Conservation (phyloP, 2,888 invertebrate species). For the Rhopalosiphum nymphaeae region DNA sequence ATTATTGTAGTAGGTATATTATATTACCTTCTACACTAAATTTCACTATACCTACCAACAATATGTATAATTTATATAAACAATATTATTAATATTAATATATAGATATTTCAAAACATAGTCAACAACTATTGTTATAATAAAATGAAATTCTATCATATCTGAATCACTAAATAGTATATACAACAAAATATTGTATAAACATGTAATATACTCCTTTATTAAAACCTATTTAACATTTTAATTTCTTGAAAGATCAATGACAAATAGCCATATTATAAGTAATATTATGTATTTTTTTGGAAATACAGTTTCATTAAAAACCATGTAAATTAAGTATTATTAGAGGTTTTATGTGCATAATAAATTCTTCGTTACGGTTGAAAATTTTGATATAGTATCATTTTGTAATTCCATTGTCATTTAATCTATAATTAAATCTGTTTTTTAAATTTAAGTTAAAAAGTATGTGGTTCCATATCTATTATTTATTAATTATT, state of each 20-base stretch:
- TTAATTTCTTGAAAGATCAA: background rate
- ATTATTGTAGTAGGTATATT: background rate
- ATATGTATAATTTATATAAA: background rate
- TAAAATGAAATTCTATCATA: background rate
- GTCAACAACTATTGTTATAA: background rate
- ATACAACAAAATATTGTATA: background rate
- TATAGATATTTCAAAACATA: too few species aligned
- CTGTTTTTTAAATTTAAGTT: background rate
- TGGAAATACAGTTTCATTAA: background rate
- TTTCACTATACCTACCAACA: background rate
- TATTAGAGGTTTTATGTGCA: background rate
- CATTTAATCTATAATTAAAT: constrained; percentile 5
- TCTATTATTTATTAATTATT: background rate
- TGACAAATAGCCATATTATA: background rate
- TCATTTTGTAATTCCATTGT: background rate
- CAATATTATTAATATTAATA: too few species aligned
- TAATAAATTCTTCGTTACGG: background rate
- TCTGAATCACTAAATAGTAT: background rate
- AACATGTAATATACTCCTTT: background rate
- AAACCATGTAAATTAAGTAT: background rate
- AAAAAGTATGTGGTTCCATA: background rate
- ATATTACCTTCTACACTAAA: background rate
- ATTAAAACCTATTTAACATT: background rate
- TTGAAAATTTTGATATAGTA: background rate
- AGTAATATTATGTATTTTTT: background rate